Conservation (phyloP, 2,797 vertebrate genomes). For the Thalassophryne amazonica region DNA sequence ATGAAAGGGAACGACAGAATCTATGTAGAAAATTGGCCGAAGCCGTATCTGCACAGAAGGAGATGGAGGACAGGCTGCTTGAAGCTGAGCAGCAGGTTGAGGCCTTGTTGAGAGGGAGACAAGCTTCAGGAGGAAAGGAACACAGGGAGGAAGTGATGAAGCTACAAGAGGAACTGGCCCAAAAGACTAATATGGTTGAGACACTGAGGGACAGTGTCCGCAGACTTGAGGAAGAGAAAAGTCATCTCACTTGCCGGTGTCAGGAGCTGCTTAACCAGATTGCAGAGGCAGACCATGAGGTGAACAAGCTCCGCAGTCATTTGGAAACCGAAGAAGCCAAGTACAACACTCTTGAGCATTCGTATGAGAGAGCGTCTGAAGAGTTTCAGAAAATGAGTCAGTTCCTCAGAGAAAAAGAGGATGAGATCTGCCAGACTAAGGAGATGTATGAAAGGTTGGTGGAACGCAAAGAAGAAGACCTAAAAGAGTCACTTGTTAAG, state of each 20-base stretch:
- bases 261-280: conserved; percentile 91
- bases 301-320: conserved; percentile 83
- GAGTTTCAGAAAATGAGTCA: conserved; percentile 86
- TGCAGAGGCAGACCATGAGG: conserved; percentile 82
- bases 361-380: conserved; percentile 81
- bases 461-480: conserved; percentile 86
- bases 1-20: conserved; percentile 87
- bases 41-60: conserved; percentile 79
- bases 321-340: conserved; percentile 84
- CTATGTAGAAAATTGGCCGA: conserved; percentile 84
- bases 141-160: conserved; percentile 82
- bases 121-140: conserved; percentile 72
- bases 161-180: conserved; percentile 85
- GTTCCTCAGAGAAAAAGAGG: conserved; percentile 87
- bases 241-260: conserved; percentile 84
- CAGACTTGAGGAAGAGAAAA: conserved; percentile 85
- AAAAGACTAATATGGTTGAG: conserved; percentile 80
- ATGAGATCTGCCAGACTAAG: conserved; percentile 86
- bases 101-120: conserved; percentile 83
- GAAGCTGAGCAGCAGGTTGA: conserved; percentile 87
- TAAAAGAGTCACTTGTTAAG: conserved; percentile 89
- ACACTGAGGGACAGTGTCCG: conserved; percentile 83
- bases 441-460: conserved; percentile 86
- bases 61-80: conserved; percentile 83
- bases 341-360: conserved; percentile 84